Base-by-base conservation (phyloP, 2,797 vertebrate species). In the Clamator glandarius region DNA sequence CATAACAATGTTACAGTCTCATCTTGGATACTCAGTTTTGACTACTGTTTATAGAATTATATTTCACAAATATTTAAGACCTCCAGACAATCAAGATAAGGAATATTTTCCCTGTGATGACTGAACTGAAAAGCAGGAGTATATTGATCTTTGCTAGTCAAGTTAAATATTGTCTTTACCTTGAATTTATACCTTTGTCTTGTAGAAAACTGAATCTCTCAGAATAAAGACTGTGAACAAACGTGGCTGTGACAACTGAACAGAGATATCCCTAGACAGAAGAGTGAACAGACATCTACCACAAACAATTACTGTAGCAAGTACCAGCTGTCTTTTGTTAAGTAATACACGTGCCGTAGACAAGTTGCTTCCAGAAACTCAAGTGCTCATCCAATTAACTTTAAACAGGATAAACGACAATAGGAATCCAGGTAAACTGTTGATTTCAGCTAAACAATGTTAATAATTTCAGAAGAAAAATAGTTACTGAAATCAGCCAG, bases 261-360 rank as follows among this genome's bases (percentile, higher is more conserved):
- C 29, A 73, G 48, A 85, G 28, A 33, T 29, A 59, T 19, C 26
- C 48, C 52, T 35, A 50, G 28, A 31, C 12, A 81, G 36, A 61
- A 35, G 36, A 84, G 50, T 14, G 48, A 52, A 31, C 54, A 80
- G 39, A 52, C 36, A 35, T n/a, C 61, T 78, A 51, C 17, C 25
- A 52, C 15, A 68, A 79, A 39, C 35, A 87, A 39, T 15, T 2
- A 5, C 28, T 42, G 59, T 9, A 74, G 55, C 39, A 80, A 87
- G 70, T n/a, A 69, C 59, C 5, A 8, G 33, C 28, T 3, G 25
- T 52, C 21, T 94, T 72, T 87, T 74, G 33, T n/a, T 35, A 68
- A 92, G 42, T 42, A 35, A 19, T 19, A n/a, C 0, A 0, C 39
- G 42, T 55, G 42, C 54, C 11, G 1, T 15, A 80, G 25, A 31